phyloP scores from a whole-genome alignment of 2,888 invertebrate species.

The Megaustenia siamemsis region DNA sequence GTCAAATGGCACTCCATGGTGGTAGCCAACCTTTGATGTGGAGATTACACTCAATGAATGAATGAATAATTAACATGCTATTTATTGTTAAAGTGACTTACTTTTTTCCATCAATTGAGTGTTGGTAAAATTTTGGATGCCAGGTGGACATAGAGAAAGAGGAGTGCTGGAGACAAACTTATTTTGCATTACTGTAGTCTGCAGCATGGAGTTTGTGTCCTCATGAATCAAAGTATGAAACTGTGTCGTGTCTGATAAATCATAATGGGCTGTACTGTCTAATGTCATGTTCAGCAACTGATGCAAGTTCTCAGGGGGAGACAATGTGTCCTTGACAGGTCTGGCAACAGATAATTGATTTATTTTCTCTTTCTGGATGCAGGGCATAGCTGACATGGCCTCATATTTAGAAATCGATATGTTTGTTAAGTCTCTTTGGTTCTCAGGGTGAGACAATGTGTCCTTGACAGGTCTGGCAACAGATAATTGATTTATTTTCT shows the following conservation, averaged over 20 bases:
- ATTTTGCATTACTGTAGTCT: background rate
- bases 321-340: background rate
- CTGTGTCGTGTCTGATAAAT: background rate
- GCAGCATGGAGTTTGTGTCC: background rate
- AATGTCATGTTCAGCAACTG: conserved; percentile 11
- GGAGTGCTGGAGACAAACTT: conserved; percentile 41
- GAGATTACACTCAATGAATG: too few species aligned
- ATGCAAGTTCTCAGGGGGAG: background rate
- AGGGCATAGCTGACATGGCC: background rate
- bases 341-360: background rate
- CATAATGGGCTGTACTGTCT: background rate
- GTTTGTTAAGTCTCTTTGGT: background rate
- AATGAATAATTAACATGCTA: too few species aligned
- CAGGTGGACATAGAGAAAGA: background rate
- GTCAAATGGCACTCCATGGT: too few species aligned
- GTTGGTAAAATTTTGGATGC: background rate
- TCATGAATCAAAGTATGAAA: conserved; percentile 34
- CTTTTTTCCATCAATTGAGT: conserved; percentile 26
- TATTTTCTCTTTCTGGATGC: background rate
- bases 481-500: background rate
- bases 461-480: background rate
- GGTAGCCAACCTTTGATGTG: too few species aligned
- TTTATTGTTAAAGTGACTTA: background rate
- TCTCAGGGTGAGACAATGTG: background rate
- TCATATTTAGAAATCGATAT: background rate